Percentiles rank a stretch among this genome's conserved stretches.
phyloP scores from a whole-genome alignment of 2,888 invertebrate genomes.

The Apantesis nais region DNA sequence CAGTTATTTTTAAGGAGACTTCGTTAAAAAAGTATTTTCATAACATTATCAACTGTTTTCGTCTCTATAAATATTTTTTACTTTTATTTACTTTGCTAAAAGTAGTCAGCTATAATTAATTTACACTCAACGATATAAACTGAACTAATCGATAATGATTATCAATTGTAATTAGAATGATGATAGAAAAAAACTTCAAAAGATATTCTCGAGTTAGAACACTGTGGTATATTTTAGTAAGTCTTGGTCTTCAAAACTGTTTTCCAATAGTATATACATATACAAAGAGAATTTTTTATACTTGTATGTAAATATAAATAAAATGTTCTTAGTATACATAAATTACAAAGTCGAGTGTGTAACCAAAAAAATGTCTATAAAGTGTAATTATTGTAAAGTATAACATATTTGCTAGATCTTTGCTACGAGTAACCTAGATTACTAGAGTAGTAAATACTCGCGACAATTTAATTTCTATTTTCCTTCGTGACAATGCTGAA shows the following conservation, averaged over 20 bases:
- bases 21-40: too few species aligned
- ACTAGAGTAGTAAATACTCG: background rate
- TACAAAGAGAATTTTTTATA: too few species aligned
- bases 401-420: background rate
- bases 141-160: too few species aligned
- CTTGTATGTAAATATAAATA: too few species aligned
- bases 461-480: slow-evolving; percentile 27
- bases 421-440: background rate
- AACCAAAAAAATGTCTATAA: background rate
- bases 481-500: slow-evolving; percentile 30
- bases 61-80: too few species aligned
- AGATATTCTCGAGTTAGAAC: background rate
- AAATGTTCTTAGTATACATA: too few species aligned
- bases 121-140: too few species aligned
- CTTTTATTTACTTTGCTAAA: too few species aligned
- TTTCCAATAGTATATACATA: too few species aligned
- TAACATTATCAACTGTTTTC: too few species aligned
- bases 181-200: background rate
- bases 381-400: background rate
- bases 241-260: background rate
- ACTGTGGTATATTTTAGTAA: background rate
- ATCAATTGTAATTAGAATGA: background rate
- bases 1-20: too few species aligned
- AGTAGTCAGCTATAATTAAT: too few species aligned
- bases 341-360: background rate